Conservation (phyloP, 2,113 vertebrate species). For the Eonycteris spelaea region DNA sequence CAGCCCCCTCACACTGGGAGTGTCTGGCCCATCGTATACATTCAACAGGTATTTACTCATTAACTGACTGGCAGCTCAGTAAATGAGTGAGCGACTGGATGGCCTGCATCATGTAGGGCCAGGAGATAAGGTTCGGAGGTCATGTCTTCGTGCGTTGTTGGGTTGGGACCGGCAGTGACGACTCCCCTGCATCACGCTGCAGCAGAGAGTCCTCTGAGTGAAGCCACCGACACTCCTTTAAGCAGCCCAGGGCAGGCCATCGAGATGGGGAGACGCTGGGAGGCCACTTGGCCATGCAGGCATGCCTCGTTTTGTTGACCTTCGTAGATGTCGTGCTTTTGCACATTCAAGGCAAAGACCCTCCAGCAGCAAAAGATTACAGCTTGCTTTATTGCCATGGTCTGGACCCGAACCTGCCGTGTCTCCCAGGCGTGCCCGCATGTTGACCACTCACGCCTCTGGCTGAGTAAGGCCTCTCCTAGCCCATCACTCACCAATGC, state of each 20-base stretch:
- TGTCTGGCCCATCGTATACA: not conserved
- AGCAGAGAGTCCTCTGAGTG: not conserved
- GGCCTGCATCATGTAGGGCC: accelerated
- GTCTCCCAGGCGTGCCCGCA: not conserved
- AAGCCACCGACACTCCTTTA: accelerated
- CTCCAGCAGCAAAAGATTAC: not conserved
- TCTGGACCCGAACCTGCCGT: not conserved
- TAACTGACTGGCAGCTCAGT: not conserved
- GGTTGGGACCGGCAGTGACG: accelerated
- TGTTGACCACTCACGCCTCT: not conserved
- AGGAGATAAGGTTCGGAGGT: not conserved
- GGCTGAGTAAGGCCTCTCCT: not conserved
- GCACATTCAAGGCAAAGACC: not conserved
- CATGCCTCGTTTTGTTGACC: not conserved
- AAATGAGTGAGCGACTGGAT: not conserved
- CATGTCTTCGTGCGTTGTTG: accelerated
- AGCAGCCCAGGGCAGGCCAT: not conserved
- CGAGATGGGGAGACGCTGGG: not conserved
- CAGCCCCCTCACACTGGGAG: not conserved
- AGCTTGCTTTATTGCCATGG: too few relatives aligned
- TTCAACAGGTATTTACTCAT: not conserved
- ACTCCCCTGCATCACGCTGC: accelerated
- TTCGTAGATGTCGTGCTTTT: not conserved
- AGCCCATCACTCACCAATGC: too few relatives aligned
- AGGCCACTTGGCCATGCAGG: not conserved